Evolutionary conservation across 2,888 invertebrate genomes (phyloP), one percentile per base, ranked within the genome.

Genomic region (Palloptera scutellata): DNA sequence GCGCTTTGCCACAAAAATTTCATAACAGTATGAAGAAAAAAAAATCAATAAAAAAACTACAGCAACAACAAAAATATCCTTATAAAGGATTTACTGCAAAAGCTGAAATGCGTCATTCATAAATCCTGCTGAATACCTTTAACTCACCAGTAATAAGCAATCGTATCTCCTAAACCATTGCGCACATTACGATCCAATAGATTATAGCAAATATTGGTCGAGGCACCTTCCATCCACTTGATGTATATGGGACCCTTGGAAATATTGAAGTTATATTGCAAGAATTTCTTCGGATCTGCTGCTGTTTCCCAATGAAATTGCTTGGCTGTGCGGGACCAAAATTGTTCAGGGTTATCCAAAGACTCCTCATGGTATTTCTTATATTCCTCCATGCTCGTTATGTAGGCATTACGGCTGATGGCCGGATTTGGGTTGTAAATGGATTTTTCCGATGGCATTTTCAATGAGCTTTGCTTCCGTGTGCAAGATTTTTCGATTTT

Each of bases 201-300:
- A 87, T 99, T 99, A 86, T 96, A 99, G 83, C 95, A 95, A 72
- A 98, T 91, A 85, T 99, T 99, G 52, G 98, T 98, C 48, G 92
- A 91, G 5, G 95, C 95, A 11, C 96, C 98, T 78, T 95, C 93
- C 91, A 99, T 91, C 94, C 97, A 99, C 85, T 94, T 95, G 57
- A 96, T 92, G 77, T 89, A 94, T 76, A 99, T 91, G 12, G 93
- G 92, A 61, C 98, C 98, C 83, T 95, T 92, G 73, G 88, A 89
- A 60, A 92, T 85, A 84, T 98, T 92, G 83, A 98, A 98, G 86
- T 98, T 98, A 85, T 93, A 97, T 13, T 92, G 91, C 78, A 94
- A 87, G 81, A 97, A 95, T 75, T 92, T 91, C 67, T 91, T 90
- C 67, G 89, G 87, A 73, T 92, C 89, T 61, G 90, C 89, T 60